A percentile compares a stretch with the other conserved stretches of the same genome.
phyloP scores from a whole-genome alignment of 2,888 invertebrate genomes.

The Lithophane socia region DNA sequence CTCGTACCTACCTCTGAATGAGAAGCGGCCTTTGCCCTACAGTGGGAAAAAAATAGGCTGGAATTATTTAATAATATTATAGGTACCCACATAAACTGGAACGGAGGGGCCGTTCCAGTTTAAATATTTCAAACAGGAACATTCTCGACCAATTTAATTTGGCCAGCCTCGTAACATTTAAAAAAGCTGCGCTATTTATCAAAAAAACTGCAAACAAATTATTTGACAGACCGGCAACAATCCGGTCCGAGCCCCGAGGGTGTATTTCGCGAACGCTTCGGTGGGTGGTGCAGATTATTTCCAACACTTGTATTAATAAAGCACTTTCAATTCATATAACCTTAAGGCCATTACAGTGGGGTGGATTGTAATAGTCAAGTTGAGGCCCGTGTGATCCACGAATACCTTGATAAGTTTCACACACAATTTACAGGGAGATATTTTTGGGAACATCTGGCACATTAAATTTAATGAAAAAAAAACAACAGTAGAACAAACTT shows the following conservation, averaged over 20 bases:
- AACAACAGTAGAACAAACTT: too few species aligned
- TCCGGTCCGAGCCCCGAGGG: constrained; percentile 48
- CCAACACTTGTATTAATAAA: constrained; percentile 71
- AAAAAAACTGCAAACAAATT: constrained; percentile 38
- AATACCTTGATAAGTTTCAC: constrained; percentile 57
- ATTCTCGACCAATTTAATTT: constrained; percentile 12
- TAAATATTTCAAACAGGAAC: constrained; percentile 2
- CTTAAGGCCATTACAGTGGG: constrained; percentile 71
- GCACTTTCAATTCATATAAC: constrained; percentile 76
- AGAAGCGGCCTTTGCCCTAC: neutral
- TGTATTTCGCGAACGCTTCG: constrained; percentile 50
- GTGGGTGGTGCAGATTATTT: constrained; percentile 66
- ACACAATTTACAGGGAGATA: constrained; percentile 70
- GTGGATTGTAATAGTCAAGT: constrained; percentile 67
- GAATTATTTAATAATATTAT: neutral
- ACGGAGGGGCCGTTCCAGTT: neutral
- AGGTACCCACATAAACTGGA: too few species aligned
- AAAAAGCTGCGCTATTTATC: neutral
- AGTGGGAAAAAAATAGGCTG: neutral
- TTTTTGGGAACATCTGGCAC: constrained; percentile 71
- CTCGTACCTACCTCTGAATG: too few species aligned
- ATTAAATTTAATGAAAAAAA: too few species aligned
- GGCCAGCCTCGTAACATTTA: neutral
- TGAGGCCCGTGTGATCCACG: constrained; percentile 59
- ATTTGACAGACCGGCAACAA: constrained; percentile 48